These are phyloP conservation scores for Varecia variegata DNA, from an alignment of 2,797 vertebrate genomes.

Conservation along the genomic window DNA sequence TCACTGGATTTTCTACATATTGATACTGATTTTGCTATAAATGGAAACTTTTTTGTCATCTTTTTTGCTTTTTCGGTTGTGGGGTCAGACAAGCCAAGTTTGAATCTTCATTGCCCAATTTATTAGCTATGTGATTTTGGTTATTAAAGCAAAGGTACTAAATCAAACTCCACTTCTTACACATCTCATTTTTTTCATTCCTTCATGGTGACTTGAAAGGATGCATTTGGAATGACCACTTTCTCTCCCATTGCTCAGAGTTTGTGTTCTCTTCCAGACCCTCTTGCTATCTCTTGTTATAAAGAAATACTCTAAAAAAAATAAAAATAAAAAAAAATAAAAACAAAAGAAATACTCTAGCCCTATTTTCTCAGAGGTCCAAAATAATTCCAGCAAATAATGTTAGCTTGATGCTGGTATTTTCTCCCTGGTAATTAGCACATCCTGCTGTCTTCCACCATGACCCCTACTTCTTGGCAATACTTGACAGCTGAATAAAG, in stretches of 20 bases:
- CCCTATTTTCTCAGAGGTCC: background rate
- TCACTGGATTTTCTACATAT: background rate
- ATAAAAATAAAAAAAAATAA: too few relatives aligned
- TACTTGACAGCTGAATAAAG: background rate
- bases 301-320: background rate
- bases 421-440: background rate
- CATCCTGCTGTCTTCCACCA: background rate
- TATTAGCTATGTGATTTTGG: background rate
- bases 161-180: background rate
- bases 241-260: background rate
- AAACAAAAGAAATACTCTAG: background rate
- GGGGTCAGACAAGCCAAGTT: background rate
- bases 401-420: background rate
- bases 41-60: background rate
- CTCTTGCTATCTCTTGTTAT: background rate
- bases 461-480: background rate
- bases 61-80: background rate
- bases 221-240: background rate
- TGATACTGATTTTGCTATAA: background rate
- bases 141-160: background rate
- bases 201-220: background rate
- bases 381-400: background rate
- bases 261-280: background rate
- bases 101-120: background rate
- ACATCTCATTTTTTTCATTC: background rate